Evolutionary conservation across 2,888 invertebrate species (phyloP), one percentile per base, ranked within the genome.

Genomic region (Phengaris alcon): DNA sequence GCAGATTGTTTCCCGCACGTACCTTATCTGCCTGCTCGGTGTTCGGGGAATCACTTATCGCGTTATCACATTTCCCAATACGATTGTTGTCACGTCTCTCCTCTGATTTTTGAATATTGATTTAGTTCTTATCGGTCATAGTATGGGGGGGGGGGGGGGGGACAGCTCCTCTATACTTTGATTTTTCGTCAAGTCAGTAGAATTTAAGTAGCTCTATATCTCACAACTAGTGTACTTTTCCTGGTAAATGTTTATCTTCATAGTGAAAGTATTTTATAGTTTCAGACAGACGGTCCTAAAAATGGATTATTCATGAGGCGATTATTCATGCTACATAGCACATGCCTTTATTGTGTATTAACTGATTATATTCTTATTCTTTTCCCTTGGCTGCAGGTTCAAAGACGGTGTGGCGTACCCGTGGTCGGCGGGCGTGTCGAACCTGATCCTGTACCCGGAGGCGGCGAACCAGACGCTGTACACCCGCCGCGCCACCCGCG

Each of bases 391-490:
- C 78, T 57, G 3, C 93, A 97, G 97, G 97, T 96, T 95, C 85
- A 97, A 97, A 90, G 96, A 96, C 84, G 95, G 95, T 73, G 94
- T 94, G 75, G 94, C 95, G 15, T 97, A 97, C 86, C 97, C 97
- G 0, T 97, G 97, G 97, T 95, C 96, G 6, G 94, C 95, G 64
- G 95, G 95, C 68, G 94, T 95, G 74, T 96, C 96, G 55, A 95
- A 94, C 81, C 93, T 97, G 82, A 96, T 97, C 84, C 89, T 97
- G 81, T 96, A 96, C 85, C 96, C 97, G 0, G 96, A 96, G 88
- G 96, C 96, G 74, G 96, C 95, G 77, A 97, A 97, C 89, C 97
- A 97, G 90, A 97, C 97, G 74, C 94, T 97, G 82, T 96, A 96
- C 91, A 95, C 96, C 48, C 94, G 95, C 80, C 91, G 92, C 64